phyloP scores from a whole-genome alignment of 2,797 vertebrate genomes.

The Aselliscus stoliczkanus region DNA sequence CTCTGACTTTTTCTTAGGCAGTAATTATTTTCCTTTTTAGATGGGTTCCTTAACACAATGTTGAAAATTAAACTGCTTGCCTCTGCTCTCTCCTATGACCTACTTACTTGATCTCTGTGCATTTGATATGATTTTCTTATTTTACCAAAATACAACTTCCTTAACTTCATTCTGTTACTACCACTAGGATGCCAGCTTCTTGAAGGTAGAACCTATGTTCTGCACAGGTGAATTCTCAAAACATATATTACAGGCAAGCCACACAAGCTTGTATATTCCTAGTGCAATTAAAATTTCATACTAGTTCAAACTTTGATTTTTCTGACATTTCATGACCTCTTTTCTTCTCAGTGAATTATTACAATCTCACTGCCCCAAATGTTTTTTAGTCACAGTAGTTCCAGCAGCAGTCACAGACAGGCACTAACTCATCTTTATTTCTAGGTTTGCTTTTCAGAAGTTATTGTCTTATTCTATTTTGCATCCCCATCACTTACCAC shows the following conservation, averaged over 20 bases:
- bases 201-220: not conserved
- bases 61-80: not conserved
- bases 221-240: not conserved
- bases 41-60: not conserved
- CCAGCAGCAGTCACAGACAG: not conserved
- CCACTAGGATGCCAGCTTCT: not conserved
- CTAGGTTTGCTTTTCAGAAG: not conserved
- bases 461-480: not conserved
- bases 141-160: not conserved
- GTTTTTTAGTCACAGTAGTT: not conserved
- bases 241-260: not conserved
- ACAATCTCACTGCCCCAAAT: not conserved
- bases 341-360: not conserved
- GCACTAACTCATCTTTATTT: not conserved
- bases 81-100: not conserved
- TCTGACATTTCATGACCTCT: not conserved
- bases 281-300: not conserved
- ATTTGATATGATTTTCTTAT: not conserved
- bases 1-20: not conserved
- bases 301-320: not conserved
- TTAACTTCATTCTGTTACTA: not conserved
- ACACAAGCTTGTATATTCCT: not conserved
- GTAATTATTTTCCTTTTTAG: not conserved
- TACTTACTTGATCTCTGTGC: not conserved
- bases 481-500: not conserved